A percentile compares a stretch with the other conserved stretches of the same genome.
These are phyloP conservation scores for Drosophila tristis DNA, from an alignment of 1,140 invertebrate species.

Conservation along the genomic window DNA sequence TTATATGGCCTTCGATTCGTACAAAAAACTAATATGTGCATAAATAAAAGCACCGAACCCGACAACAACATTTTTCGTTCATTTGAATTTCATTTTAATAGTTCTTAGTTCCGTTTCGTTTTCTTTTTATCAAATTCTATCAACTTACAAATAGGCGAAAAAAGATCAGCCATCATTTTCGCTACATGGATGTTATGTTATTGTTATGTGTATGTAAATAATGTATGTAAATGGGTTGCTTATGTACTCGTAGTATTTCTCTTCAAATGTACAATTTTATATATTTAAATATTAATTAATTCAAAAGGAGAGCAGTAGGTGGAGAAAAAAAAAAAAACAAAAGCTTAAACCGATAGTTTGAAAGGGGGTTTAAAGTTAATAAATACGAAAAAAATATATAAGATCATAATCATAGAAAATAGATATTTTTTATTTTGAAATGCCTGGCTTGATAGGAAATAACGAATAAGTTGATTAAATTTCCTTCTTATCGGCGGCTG, in stretches of 20 bases:
- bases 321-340: slow-evolving; percentile 33
- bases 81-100: slow-evolving; percentile 53
- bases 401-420: slow-evolving; percentile 14
- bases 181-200: slow-evolving; percentile 31
- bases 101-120: slow-evolving; percentile 32
- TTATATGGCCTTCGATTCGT: slow-evolving; percentile 39
- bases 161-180: slow-evolving; percentile 21
- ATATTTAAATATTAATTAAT: background rate
- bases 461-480: slow-evolving; percentile 48
- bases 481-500: slow-evolving; percentile 57
- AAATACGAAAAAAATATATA: slow-evolving; percentile 27
- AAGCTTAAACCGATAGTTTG: slow-evolving; percentile 28
- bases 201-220: slow-evolving; percentile 20
- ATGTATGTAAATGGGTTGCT: slow-evolving; percentile 1
- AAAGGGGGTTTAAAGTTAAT: slow-evolving; percentile 22
- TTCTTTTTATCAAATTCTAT: slow-evolving; percentile 9
- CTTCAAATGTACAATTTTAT: slow-evolving; percentile 1
- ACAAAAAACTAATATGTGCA: slow-evolving; percentile 25
- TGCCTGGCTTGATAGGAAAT: slow-evolving; percentile 32
- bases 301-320: background rate
- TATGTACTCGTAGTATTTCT: background rate
- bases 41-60: background rate
- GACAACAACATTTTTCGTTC: slow-evolving; percentile 29
- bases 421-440: slow-evolving; percentile 31
- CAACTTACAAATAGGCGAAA: slow-evolving; percentile 51